These are phyloP conservation scores for Ormyrus labotus DNA, from an alignment of 2,888 invertebrate species.

Conservation along the genomic window DNA sequence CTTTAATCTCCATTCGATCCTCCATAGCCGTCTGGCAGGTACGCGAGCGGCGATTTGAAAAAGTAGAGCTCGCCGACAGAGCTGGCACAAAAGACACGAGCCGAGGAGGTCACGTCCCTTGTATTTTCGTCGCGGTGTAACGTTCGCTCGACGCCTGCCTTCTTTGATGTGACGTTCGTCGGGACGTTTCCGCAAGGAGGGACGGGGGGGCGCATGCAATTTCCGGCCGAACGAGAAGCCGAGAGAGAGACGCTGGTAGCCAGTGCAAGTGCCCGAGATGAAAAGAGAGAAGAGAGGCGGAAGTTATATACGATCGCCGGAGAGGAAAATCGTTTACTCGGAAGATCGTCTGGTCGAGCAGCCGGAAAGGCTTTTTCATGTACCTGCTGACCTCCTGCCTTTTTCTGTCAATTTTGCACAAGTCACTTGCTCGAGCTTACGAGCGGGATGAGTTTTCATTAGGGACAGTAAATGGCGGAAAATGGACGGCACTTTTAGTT, in stretches of 20 bases:
- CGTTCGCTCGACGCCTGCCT: neutral
- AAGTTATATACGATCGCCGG: constrained; percentile 19
- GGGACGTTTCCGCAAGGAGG: constrained; percentile 22
- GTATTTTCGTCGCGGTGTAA: constrained; percentile 2
- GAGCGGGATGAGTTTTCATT: constrained; percentile 3
- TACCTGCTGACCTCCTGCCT: neutral
- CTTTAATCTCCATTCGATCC: no score
- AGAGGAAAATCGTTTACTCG: constrained; percentile 43
- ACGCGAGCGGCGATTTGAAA: no score
- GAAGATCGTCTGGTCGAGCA: neutral
- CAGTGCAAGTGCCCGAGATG: neutral
- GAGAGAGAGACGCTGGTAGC: neutral
- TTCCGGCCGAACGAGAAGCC: constrained; percentile 25
- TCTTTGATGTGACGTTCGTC: constrained; percentile 37
- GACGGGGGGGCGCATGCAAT: constrained; percentile 37
- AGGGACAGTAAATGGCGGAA: constrained; percentile 10
- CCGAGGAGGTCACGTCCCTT: neutral
- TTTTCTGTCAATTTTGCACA: constrained; percentile 21
- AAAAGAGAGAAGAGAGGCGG: constrained; percentile 17
- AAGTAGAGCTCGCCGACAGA: neutral
- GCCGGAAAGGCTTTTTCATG: constrained; percentile 17
- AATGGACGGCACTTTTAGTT: neutral
- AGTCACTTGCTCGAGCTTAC: neutral
- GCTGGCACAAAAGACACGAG: neutral
- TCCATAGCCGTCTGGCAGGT: no score